Base-by-base conservation (phyloP, 37 sponge, comb jelly and placozoan species). In the Ephydatia muelleri region DNA sequence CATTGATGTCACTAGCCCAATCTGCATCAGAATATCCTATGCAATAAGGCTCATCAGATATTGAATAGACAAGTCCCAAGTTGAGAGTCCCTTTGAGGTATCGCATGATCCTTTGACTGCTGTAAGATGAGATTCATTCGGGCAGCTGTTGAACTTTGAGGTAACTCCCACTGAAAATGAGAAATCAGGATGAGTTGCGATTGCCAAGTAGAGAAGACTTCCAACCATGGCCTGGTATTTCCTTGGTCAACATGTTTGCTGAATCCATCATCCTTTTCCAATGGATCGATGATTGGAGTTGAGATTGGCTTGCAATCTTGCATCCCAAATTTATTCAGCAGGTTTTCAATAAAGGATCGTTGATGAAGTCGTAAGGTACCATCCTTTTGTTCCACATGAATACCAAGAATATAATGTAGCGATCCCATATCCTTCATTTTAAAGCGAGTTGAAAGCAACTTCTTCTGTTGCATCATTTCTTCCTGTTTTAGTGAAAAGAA, bases 191-290 rank as follows among this genome's bases (percentile, higher is more conserved):
- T 76, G 66, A 27, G 90, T 89, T 19, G 68, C 82, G 9, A 38
- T 80, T n/a, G 85, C 76, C 0, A 77, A 68, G 65, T 84, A 75
- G 27, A 84, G 68, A 49, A 84, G n/a, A 72, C 87, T 86, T 68
- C 91, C 91, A 47, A 91, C 87, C 74, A 91, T 91, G 26, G 86
- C 82, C 68, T 91, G 91, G 34, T 86, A 91, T n/a, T 5, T 8
- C 9, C 49, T 68, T 72, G 72, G 79, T 91, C 79, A 29, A 78
- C 80, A 19, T 32, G n/a, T 43, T 81, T 78, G 65, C 91, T 91
- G 27, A 48, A 25, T 27, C 84, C 84, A 86, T 91, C 91, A 79
- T 91, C 87, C 38, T 78, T 83, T 4, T 65, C 57, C 31, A 86
- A 57, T 74, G 76, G 86, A 19, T 82, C 86, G 70, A 27, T 82